Percentiles rank a stretch among this genome's conserved stretches.
These are phyloP conservation scores for Lacerta agilis DNA, from an alignment of 2,797 vertebrate species.

Conservation along the genomic window DNA sequence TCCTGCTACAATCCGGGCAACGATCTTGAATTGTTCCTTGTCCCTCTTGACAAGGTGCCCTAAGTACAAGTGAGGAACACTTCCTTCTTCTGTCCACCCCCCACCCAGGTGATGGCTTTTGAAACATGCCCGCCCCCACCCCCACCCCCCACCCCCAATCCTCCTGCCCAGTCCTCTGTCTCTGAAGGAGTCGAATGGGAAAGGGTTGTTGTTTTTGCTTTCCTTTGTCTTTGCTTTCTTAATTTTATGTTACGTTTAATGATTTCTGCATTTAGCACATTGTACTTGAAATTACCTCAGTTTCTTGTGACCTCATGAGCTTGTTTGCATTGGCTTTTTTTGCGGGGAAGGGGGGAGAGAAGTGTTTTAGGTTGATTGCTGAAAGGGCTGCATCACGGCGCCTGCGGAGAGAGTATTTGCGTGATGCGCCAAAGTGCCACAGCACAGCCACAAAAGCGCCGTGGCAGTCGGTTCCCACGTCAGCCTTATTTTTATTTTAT, in stretches of 20 bases:
- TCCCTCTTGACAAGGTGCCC: background rate
- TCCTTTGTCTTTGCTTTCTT: slow-evolving; percentile 24
- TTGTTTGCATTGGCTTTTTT: slow-evolving; percentile 78
- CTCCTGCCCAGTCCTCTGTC: slow-evolving; percentile 47
- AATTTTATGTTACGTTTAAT: slow-evolving; percentile 63
- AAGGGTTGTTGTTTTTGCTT: slow-evolving; percentile 12
- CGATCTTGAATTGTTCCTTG: background rate
- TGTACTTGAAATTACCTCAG: slow-evolving; percentile 98
- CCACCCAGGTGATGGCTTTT: background rate
- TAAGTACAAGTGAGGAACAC: background rate
- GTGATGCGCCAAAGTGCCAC: slow-evolving; percentile 56
- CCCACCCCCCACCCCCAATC: background rate
- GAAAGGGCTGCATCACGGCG: slow-evolving; percentile 29
- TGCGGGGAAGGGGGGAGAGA: slow-evolving; percentile 38
- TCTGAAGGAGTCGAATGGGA: background rate
- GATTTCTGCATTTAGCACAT: slow-evolving; percentile 86
- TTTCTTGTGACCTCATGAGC: slow-evolving; percentile 96
- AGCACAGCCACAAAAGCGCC: slow-evolving; percentile 73
- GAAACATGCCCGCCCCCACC: background rate
- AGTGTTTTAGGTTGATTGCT: slow-evolving; percentile 64
- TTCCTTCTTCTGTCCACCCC: background rate
- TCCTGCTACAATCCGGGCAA: background rate
- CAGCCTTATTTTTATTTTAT: slow-evolving; percentile 33
- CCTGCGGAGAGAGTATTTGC: background rate
- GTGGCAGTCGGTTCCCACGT: slow-evolving; percentile 35